phyloP scores from a whole-genome alignment of 2,113 vertebrate species.

The Halcyon malimbica region DNA sequence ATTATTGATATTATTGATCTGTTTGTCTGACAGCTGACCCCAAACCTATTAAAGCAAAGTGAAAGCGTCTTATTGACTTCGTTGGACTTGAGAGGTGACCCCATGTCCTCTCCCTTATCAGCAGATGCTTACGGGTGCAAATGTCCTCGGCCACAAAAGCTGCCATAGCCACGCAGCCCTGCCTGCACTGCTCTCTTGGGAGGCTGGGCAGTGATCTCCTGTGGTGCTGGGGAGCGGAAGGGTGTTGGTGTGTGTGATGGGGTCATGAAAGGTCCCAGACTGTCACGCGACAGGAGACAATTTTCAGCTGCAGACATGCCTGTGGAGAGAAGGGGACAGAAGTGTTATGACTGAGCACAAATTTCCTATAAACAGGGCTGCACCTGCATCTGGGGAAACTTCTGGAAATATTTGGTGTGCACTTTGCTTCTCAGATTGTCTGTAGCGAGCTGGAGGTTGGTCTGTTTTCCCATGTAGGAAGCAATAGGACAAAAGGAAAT shows the following conservation, averaged over 20 bases:
- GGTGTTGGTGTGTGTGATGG: conserved; percentile 52
- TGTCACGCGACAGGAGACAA: not conserved
- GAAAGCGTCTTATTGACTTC: not conserved
- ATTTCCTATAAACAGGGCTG: not conserved
- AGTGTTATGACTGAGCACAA: not conserved
- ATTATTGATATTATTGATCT: not conserved
- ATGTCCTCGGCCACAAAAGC: not conserved
- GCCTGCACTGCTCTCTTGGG: not conserved
- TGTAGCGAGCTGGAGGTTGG: too few relatives aligned
- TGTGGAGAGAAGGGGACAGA: not conserved
- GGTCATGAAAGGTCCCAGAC: not conserved
- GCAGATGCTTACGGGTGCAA: not conserved
- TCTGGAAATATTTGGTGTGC: not conserved
- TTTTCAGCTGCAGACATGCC: not conserved
- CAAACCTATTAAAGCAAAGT: not conserved
- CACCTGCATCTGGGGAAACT: not conserved
- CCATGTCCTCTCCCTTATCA: rapidly evolving
- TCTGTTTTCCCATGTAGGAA: too few relatives aligned
- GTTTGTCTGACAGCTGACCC: not conserved
- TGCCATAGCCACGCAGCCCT: rapidly evolving
- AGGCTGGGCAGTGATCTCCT: not conserved
- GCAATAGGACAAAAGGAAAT: too few relatives aligned
- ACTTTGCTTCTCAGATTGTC: not conserved
- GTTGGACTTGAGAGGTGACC: not conserved
- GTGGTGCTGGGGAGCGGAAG: conserved; percentile 7